Evolutionary conservation across 1,140 invertebrate genomes (phyloP), one percentile per base, ranked within the genome.

Genomic region (Eueides isabella): DNA sequence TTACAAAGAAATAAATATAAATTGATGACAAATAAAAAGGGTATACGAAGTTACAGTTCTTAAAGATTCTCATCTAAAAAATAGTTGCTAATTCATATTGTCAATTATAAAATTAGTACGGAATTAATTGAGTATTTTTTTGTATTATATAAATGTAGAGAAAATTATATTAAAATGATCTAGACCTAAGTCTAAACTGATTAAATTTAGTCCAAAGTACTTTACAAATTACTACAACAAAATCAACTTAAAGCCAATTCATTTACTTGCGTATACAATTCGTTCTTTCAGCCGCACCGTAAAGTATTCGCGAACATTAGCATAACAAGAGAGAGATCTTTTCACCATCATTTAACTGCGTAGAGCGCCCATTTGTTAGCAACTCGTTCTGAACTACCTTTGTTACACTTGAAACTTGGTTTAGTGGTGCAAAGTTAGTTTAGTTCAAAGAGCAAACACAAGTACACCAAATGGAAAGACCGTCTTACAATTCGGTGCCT

Each of bases 291-390:
- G 61, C 26, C 48, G 3, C 55, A 19, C 7, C 66, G 19, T 33
- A 23, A 28, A 61, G n/a, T 30, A 63, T 44, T 63, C 38, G 35
- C n/a, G 28, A 64, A 23, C 30, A 74, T 74, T 74, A 74, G 62
- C 73, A 74, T 75, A 70, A 75, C 68, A 75, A 75, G 74, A n/a
- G n/a, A n/a, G n/a, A 75, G 64, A 68, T 48, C 31, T 71, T 68
- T 75, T 75, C 70, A 61, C n/a, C 55, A 62, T 75, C 69, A 75
- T 75, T 75, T 75, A 75, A 67, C 69, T 71, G 70, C 74, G 69
- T 71, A 30, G 61, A 75, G 48, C 44, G 65, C 11, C 48, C 74
- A 72, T 75, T 75, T 67, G 64, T 72, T 75, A 72, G 31, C 38
- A 75, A 75, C 74, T 75, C 68, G 33, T 33, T 55, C 74, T 64